Evolutionary conservation across 1,140 invertebrate genomes (phyloP), one percentile per base, ranked within the genome.

Genomic region (Arctopsyche grandis): DNA sequence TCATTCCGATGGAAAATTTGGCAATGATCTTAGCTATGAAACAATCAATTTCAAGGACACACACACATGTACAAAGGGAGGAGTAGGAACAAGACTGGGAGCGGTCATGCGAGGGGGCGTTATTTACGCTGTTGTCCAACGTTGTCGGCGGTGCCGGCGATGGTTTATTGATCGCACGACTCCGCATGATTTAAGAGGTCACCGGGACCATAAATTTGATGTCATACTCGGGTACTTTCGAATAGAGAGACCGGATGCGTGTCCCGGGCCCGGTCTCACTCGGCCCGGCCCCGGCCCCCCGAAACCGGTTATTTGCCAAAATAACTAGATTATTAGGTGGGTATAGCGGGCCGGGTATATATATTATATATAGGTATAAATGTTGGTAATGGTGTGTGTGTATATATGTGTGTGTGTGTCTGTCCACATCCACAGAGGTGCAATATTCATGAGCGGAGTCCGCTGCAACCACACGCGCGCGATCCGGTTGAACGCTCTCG

Each of bases 271-370:
- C 14, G 63, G 9, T 66, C 19, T 26, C 24, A 22, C 7, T 26
- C 63, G 22, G 63, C 7, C 26, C 63, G 22, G 10, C 63, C 22
- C 0, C 16, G 19, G 21, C 14, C 58, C 9, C 66, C 38, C 46
- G n/a, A 69, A 79, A 74, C 77, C 77, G 80, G 80, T 81, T 81
- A 70, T 78, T 79, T 79, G 80, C 73, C 73, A 79, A 81, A 81
- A 81, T 81, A 81, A 78, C 80, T 79, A 81, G 76, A 82, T 73
- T 79, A 71, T 77, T 79, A 48, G 69, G 76, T 69, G 69, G 63
- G 66, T 75, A 71, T 79, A 79, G 52, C 75, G 69, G 29, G 46
- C 1, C 16, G 77, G 12, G 10, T 52, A 24, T 63, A 46, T 16
- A 44, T 44, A 46, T n/a, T 43, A 58, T 9, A 19, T 9, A 70